phyloP scores from a whole-genome alignment of 2,888 invertebrate species.

The Drosophila hawaiiensis region DNA sequence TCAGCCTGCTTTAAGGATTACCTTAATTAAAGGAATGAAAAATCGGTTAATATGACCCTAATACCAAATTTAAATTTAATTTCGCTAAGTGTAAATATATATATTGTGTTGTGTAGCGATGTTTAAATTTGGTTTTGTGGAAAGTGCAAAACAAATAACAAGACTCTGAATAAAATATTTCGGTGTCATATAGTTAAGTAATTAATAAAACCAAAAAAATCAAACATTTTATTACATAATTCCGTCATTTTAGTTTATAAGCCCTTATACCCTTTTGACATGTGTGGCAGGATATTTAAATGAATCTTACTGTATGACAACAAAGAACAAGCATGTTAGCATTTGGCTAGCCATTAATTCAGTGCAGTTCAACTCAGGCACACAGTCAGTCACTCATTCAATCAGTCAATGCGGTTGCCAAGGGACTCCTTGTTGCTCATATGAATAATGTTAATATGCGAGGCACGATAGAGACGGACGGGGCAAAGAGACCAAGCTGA shows the following conservation, averaged over 20 bases:
- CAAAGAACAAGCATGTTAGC: conserved; percentile 6
- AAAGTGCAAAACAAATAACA: neutral
- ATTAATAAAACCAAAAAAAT: neutral
- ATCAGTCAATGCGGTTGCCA: conserved; percentile 71
- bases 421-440: conserved; percentile 60
- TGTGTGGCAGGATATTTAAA: conserved; percentile 3
- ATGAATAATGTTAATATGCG: conserved; percentile 76
- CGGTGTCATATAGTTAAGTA: neutral
- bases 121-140: neutral
- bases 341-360: conserved; percentile 4
- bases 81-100: neutral
- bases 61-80: neutral
- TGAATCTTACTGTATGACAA: conserved; percentile 11
- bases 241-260: neutral
- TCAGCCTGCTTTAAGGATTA: conserved; percentile 29
- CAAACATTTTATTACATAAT: neutral
- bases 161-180: neutral
- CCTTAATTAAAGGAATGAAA: conserved; percentile 51
- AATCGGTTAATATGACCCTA: neutral
- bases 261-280: neutral
- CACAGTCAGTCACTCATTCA: conserved; percentile 26
- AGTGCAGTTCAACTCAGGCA: conserved; percentile 15
- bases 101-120: neutral
- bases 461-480: conserved; percentile 35
- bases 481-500: neutral